Conservation (phyloP, 2,113 vertebrate genomes). For the Verasper variegatus region DNA sequence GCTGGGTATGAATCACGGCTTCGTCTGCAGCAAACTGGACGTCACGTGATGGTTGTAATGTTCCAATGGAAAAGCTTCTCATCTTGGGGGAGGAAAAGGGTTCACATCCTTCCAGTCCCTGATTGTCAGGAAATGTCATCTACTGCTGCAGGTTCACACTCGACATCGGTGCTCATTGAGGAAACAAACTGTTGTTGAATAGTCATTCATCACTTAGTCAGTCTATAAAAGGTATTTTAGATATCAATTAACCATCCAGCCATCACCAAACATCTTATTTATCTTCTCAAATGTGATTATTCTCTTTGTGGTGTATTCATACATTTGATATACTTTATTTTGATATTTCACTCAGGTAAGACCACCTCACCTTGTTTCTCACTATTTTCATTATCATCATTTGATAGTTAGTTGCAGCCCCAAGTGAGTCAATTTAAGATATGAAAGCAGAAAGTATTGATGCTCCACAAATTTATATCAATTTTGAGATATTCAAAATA, state of each 20-base stretch:
- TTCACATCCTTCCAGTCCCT: not conserved
- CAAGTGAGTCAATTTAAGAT: not conserved
- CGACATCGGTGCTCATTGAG: too few relatives aligned
- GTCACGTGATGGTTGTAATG: slow-evolving; percentile 7
- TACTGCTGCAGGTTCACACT: slow-evolving; percentile 1
- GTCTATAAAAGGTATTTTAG: not conserved
- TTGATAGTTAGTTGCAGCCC: not conserved
- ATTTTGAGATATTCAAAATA: not conserved
- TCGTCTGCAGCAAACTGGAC: not conserved
- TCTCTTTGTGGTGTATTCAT: not conserved
- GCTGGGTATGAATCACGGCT: not conserved
- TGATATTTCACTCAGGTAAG: too few relatives aligned
- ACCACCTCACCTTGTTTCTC: not conserved
- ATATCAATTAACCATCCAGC: not conserved
- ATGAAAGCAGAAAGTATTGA: too few relatives aligned
- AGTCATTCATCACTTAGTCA: not conserved
- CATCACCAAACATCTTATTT: not conserved
- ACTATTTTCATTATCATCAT: too few relatives aligned
- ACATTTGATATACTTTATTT: not conserved
- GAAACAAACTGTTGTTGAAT: too few relatives aligned
- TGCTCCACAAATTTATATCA: too few relatives aligned
- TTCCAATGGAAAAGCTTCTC: not conserved
- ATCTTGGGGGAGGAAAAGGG: not conserved
- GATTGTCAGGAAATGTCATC: not conserved
- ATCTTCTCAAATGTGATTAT: not conserved